Conservation (phyloP, 2,888 invertebrate genomes). For the Pachliopta kotzebuea region DNA sequence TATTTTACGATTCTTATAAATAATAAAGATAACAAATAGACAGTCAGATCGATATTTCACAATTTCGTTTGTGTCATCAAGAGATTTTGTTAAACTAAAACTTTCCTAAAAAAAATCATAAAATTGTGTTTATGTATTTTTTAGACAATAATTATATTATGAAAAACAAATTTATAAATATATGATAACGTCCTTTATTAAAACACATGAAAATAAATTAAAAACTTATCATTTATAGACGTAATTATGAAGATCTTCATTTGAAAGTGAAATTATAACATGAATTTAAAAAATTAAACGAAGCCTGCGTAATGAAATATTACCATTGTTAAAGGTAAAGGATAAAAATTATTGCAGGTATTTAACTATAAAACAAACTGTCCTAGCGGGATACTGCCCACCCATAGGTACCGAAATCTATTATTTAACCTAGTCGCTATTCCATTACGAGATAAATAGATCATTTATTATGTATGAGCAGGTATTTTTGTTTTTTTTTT, state of each 20-base stretch:
- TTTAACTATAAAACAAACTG: constrained; percentile 48
- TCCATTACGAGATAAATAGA: constrained; percentile 17
- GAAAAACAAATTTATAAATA: background rate
- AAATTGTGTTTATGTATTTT: no score
- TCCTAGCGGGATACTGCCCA: constrained; percentile 54
- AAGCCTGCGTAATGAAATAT: constrained; percentile 16
- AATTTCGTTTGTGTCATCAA: no score
- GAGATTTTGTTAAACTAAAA: no score
- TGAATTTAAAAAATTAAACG: constrained; percentile 3
- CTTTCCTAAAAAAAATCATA: no score
- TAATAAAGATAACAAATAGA: no score
- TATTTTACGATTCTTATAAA: no score
- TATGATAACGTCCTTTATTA: background rate
- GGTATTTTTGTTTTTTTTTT: no score
- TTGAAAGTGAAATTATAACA: constrained; percentile 8
- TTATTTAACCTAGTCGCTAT: constrained; percentile 7
- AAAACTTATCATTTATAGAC: constrained; percentile 1
- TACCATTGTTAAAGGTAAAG: constrained; percentile 21
- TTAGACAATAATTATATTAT: no score
- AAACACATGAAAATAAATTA: background rate
- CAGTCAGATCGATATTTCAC: no score
- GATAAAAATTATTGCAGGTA: constrained; percentile 44
- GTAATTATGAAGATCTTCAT: constrained; percentile 3
- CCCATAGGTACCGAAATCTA: constrained; percentile 64
- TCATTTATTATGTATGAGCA: no score